Evolutionary conservation across 2,113 vertebrate species (phyloP), one percentile per base, ranked within the genome.

Genomic region (Cygnus buccinator): DNA sequence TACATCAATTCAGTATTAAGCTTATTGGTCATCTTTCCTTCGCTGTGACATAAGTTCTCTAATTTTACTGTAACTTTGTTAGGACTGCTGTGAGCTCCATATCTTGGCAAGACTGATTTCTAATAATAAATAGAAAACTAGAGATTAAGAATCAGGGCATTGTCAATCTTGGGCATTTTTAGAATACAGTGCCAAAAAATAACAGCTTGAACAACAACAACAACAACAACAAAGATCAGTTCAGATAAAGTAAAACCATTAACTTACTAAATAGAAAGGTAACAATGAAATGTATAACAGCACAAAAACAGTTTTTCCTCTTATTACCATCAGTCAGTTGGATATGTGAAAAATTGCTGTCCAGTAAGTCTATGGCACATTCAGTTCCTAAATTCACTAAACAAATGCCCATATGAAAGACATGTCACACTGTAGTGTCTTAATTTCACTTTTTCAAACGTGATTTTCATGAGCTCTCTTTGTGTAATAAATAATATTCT

Each of bases 71-170:
- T 25, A 80, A 21, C 20, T 84, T 46, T 16, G 6, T 13, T 10
- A 74, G 72, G 76, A 55, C 13, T 1, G 0, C 4, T 62, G 19
- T 18, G 21, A 77, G 46, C 41, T 21, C 5, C 0, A 0, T 23
- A 26, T 11, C 25, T 79, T 21, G 11, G 31, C 22, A 84, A 46
- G 50, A 54, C 2, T 46, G 3, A 4, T 74, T 66, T 71, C 31
- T 31, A 62, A 33, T 11, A 74, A 28, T 12, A 65, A 81, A 59
- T 23, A 41, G 2, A 50, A 84, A 77, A 8, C 6, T 75, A 48
- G 61, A 71, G 22, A 54, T 48, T 71, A 67, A 13, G 33, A 71
- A 68, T 22, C 6, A 46, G 46, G 37, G 61, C 37, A n/a, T 41
- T 66, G 16, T 31, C 46, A 48, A 70, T 43, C 17, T 19, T n/a